Evolutionary conservation across 2,888 invertebrate genomes (phyloP).

Genomic region (Blastobasis lacticolella): DNA sequence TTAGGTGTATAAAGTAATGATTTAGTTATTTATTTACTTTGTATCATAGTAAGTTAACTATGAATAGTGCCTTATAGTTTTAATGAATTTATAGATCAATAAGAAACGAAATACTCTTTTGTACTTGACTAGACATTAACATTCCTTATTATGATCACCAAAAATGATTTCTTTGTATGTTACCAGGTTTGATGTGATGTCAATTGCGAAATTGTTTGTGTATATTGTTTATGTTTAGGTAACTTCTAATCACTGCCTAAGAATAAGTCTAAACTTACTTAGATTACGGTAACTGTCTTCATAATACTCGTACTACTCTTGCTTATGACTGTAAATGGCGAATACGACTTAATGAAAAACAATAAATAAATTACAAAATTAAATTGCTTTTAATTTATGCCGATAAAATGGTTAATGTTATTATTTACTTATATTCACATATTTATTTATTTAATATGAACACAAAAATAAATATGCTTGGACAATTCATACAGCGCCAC

Average conservation of each 20-base stretch:
- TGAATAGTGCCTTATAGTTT: conserved; percentile 74
- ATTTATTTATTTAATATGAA: too few relatives aligned
- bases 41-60: conserved; percentile 71
- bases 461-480: too few relatives aligned
- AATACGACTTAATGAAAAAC: conserved; percentile 59
- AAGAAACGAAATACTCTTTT: conserved; percentile 61
- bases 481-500: too few relatives aligned
- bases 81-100: conserved; percentile 41
- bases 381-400: background rate
- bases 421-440: too few relatives aligned
- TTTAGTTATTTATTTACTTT: conserved; percentile 72
- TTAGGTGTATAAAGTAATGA: conserved; percentile 65
- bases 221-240: conserved; percentile 24
- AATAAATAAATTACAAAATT: conserved; percentile 36
- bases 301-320: conserved; percentile 51
- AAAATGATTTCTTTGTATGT: conserved; percentile 55
- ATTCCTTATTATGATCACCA: conserved; percentile 60
- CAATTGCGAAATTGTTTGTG: conserved; percentile 29
- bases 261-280: conserved; percentile 39
- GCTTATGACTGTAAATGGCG: conserved; percentile 67
- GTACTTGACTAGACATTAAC: conserved; percentile 52
- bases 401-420: too few relatives aligned
- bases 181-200: conserved; percentile 51
- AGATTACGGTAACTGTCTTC: conserved; percentile 40
- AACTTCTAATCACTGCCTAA: conserved; percentile 49